Base-by-base conservation (phyloP, 2,113 vertebrate genomes). In the Ictalurus punctatus region DNA sequence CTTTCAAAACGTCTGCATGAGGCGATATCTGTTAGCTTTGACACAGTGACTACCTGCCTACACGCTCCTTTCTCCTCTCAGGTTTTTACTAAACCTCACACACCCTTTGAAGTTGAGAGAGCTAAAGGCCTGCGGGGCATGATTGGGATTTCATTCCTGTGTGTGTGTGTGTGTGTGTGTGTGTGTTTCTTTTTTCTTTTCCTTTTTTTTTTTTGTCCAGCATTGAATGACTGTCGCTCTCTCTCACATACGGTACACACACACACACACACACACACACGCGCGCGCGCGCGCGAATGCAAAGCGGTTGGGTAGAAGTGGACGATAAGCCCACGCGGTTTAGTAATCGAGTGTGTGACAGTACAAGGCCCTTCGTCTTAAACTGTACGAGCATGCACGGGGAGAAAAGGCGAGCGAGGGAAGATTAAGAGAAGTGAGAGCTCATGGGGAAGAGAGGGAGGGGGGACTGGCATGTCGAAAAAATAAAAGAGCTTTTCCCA, bases 401-500 rank as follows among this genome's bases (percentile, higher is more conserved):
- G 19, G 34, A 59, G 17, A 61, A 6, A 13, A 65, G n/a, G 17
- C 23, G 14, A 23, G 56, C 7, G 10, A 25, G 84, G 56, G 21
- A 23, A 87, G 80, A 83, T 63, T 86, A 84, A 85, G 73, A 84
- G 44, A 80, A 80, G 79, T 34, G 82, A 67, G 56, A 74, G 69
- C 34, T 52, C 73, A 78, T 34, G 63, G 40, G 84, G 69, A 73
- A 61, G 61, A 23, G 81, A 88, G 69, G 82, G 71, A 83, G 85
- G 86, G 88, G 74, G 86, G 80, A 84, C 61, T 67, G 88, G 69
- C 83, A 79, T 87, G 89, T 90, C 87, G 88, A 86, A 91, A 48
- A 89, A 86, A 86, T 87, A 86, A 90, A 86, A 92, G 56, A 86
- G 84, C 86, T 91, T 91, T 92, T 91, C 92, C 87, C 90, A 90